phyloP scores from a whole-genome alignment of 2,888 invertebrate genomes.

The Gortyna flavago region DNA sequence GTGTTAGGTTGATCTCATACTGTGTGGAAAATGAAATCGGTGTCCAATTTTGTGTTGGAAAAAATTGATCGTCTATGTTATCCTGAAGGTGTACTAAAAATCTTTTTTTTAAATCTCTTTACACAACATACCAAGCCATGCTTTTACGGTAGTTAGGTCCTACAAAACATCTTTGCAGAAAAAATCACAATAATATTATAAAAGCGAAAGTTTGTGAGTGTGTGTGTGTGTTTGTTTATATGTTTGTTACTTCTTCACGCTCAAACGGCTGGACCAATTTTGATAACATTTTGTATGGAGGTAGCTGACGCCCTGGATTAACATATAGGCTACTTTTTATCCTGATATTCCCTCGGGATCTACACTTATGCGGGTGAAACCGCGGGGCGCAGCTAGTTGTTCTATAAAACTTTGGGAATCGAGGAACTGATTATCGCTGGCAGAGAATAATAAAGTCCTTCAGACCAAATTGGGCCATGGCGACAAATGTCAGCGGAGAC shows the following conservation, averaged over 20 bases:
- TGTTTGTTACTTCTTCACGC: too few species aligned
- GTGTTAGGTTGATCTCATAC: not conserved
- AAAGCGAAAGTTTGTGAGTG: too few species aligned
- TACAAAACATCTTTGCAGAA: not conserved
- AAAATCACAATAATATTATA: too few species aligned
- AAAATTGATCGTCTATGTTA: not conserved
- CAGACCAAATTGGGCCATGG: not conserved
- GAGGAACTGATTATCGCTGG: not conserved
- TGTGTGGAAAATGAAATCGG: not conserved
- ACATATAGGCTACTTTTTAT: too few species aligned
- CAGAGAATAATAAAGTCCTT: not conserved
- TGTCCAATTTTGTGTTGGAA: not conserved
- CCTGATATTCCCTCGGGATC: too few species aligned
- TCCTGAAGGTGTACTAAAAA: not conserved
- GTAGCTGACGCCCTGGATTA: too few species aligned
- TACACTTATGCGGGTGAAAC: too few species aligned
- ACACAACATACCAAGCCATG: not conserved
- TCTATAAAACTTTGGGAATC: not conserved
- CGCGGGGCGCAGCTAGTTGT: too few species aligned
- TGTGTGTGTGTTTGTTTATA: too few species aligned
- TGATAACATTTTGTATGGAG: too few species aligned
- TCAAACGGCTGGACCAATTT: too few species aligned
- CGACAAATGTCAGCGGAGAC: not conserved
- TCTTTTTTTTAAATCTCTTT: not conserved
- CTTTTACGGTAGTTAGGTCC: not conserved